Evolutionary conservation across 2,797 vertebrate genomes (phyloP).

Genomic region (Sparus aurata): DNA sequence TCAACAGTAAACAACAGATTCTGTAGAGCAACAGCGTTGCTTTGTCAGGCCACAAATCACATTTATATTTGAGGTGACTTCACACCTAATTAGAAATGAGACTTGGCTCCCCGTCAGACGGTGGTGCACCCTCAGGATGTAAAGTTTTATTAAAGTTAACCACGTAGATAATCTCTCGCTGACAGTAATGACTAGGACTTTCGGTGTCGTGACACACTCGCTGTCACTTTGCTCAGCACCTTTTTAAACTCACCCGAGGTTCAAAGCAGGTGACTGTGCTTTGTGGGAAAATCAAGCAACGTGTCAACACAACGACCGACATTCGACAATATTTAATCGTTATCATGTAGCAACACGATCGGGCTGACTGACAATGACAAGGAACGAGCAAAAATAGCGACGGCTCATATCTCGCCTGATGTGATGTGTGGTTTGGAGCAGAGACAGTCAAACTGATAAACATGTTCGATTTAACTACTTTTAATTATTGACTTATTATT

Average conservation of each 20-base stretch:
- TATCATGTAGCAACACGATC: not conserved
- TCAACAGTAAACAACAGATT: too few relatives aligned
- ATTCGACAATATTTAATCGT: not conserved
- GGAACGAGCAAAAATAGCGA: not conserved
- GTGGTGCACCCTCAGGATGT: not conserved
- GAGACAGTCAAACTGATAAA: not conserved
- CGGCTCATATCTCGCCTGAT: not conserved
- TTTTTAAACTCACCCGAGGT: not conserved
- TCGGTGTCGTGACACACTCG: not conserved
- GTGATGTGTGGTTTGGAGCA: not conserved
- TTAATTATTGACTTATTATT: not conserved
- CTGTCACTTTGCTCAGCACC: not conserved
- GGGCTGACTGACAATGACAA: not conserved
- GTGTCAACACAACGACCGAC: not conserved
- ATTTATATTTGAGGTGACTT: conserved; percentile 10
- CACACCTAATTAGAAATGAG: conserved; percentile 21
- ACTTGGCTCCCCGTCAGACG: conserved; percentile 8
- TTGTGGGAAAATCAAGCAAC: not conserved
- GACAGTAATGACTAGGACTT: not conserved
- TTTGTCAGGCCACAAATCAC: not conserved
- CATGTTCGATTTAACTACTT: not conserved
- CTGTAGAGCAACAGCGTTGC: not conserved
- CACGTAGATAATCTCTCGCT: conserved; percentile 4
- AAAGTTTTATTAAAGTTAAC: not conserved
- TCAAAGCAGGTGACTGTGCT: conserved; percentile 2